Evolutionary conservation across 2,888 invertebrate genomes (phyloP), one percentile per base, ranked within the genome.

Genomic region (Slavum lentiscoides): DNA sequence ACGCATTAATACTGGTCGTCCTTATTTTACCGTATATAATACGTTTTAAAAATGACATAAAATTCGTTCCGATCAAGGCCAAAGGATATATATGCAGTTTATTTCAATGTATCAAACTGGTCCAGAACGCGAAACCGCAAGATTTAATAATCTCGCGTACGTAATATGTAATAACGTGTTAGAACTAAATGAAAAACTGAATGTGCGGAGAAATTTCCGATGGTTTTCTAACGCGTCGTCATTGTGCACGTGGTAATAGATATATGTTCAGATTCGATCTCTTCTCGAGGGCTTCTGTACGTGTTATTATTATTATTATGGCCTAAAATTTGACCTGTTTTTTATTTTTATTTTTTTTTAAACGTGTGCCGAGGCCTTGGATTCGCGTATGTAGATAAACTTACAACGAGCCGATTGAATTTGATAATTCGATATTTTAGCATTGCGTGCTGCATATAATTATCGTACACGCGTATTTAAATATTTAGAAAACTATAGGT

Each of bases 251-350:
- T 30, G n/a, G 67, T 64, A 58, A 72, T 53, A 66, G 59, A 62
- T 53, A 49, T 37, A 55, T 4, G 30, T 30, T 58, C 43, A 8
- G 72, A 72, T 80, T 72, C n/a, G 70, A 80, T 72, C 64, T 80
- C 17, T 66, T 80, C 70, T 80, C 80, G 80, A 62, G 72, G 64
- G 64, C 64, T 80, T 43, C 70, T 69, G 11, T 15, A 15, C 11
- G 13, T 68, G 21, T 30, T 43, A n/a, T n/a, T 67, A 67, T 49
- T 67, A 43, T 66, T 66, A 66, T 55, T 70, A 80, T 72, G 70
- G 72, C 64, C 43, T 17, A 72, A 80, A 58, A 58, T 64, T 72
- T 80, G 58, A 80, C 70, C 80, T 43, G 64, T 72, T 80, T 70
- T 55, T 59, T n/a, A n/a, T n/a, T 61, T 61, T 62, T 77, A 69